These are phyloP conservation scores for Phacellophora camtschatica DNA, from an alignment of 30 jellyfish, hydroid and myxozoan genomes.

Conservation along the genomic window DNA sequence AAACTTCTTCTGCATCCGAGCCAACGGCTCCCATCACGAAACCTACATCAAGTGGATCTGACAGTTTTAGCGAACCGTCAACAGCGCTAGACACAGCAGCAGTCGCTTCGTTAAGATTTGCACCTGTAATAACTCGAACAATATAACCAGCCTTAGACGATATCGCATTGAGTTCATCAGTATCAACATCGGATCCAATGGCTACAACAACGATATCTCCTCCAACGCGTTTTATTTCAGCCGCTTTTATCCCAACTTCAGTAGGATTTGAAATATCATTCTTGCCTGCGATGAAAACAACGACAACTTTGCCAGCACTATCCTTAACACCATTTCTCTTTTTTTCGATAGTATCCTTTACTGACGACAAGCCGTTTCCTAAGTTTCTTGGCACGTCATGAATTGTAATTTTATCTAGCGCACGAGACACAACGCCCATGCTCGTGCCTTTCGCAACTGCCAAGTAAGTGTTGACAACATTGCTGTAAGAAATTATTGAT, in stretches of 20 bases:
- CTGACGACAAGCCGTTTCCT: background rate
- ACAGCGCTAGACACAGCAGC: background rate
- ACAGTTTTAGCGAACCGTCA: background rate
- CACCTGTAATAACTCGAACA: background rate
- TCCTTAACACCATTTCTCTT: background rate
- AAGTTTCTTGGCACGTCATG: constrained; percentile 23
- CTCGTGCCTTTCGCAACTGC: background rate
- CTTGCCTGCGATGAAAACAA: constrained; percentile 14
- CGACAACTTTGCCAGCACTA: constrained; percentile 41
- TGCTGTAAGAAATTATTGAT: constrained; percentile 8
- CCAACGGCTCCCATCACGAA: constrained; percentile 61
- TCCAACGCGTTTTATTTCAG: background rate
- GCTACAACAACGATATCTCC: constrained; percentile 26
- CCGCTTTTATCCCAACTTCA: background rate
- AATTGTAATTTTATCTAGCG: background rate
- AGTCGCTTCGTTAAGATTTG: background rate
- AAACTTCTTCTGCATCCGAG: constrained; percentile 25
- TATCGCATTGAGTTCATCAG: background rate
- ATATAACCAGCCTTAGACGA: background rate
- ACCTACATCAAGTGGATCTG: constrained; percentile 39
- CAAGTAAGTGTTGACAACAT: background rate
- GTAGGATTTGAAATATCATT: background rate
- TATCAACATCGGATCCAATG: constrained; percentile 20
- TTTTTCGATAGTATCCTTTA: background rate
- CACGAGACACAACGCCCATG: background rate